Percentiles rank a stretch among this genome's conserved stretches.
Evolutionary conservation across 2,113 vertebrate genomes (phyloP).

Genomic region (Salvelinus sp.): DNA sequence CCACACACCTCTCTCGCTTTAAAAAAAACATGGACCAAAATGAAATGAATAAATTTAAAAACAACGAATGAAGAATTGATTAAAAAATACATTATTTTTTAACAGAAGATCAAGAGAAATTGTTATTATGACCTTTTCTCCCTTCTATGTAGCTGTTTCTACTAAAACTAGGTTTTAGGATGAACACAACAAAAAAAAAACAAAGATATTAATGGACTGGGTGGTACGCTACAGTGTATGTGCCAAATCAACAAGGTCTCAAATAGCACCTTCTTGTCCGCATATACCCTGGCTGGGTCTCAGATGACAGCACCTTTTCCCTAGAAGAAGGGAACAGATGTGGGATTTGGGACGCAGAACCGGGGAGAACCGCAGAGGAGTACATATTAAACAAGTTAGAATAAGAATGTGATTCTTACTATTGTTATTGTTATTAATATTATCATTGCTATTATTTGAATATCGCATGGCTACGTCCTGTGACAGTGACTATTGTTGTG

Average conservation of each 20-base stretch:
- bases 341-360: no score
- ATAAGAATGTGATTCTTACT: conserved; percentile 67
- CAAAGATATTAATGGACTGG: not conserved
- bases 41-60: conserved; percentile 31
- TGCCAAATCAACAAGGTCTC: conserved; percentile 64
- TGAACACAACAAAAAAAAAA: conserved; percentile 26
- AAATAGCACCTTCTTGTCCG: no score
- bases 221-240: conserved; percentile 26
- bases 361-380: conserved; percentile 42
- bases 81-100: conserved; percentile 54
- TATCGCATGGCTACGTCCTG: conserved; percentile 66
- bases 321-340: no score
- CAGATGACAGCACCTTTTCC: no score
- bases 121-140: no score
- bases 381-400: conserved; percentile 53
- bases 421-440: conserved; percentile 66
- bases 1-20: conserved; percentile 48
- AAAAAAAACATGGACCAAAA: conserved; percentile 62
- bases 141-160: conserved; percentile 68
- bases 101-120: conserved; percentile 44
- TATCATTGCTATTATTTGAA: conserved; percentile 57
- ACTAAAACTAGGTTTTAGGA: conserved; percentile 58
- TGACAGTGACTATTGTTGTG: conserved; percentile 63
- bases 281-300: no score
- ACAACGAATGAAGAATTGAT: conserved; percentile 25